Evolutionary conservation across 2,888 invertebrate species (phyloP), one percentile per base, ranked within the genome.

Genomic region (Drosophila parthenogenetica): DNA sequence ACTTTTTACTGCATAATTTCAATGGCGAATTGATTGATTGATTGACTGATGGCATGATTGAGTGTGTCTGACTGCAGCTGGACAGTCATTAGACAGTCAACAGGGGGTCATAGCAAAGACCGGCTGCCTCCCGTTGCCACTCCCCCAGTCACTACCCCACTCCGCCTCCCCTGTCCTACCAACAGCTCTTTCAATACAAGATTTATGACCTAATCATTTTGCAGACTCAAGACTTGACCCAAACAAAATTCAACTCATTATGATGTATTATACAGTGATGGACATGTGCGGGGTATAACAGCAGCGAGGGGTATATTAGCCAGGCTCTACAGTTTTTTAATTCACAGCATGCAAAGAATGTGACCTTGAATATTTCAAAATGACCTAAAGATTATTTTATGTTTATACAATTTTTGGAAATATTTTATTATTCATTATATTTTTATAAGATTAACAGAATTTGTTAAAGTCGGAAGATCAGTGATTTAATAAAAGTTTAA

Each of bases 11-110:
- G 78, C 63, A 68, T 81, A 63, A 58, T 76, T 79, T 82, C 81
- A 87, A 85, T 85, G 77, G 83, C 74, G 57, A 48, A 54, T 64
- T 86, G 85, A 78, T 86, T 57, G 50, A 77, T 63, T 79, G 78
- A 69, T 64, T 51, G 55, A 69, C 60, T 68, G 66, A 62, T 48
- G 61, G 66, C 58, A 22, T 53, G 60, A 68, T 55, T 61, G 72
- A 73, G 61, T 35, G 48, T 60, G 40, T 54, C 29, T 63, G 45
- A 57, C 51, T 69, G 77, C 74, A 72, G 45, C 62, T 49, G 77
- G 45, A 63, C 62, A 73, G 58, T 73, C 74, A 72, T 77, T 72
- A 63, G 74, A 63, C 74, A 72, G 73, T 29, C 73, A 37, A 29
- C 49, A 11, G 45, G 58, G 54, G 42, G 63, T 29, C 45, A 14